Conservation (phyloP, 2,797 vertebrate genomes). For the Lutjanus campechanus region DNA sequence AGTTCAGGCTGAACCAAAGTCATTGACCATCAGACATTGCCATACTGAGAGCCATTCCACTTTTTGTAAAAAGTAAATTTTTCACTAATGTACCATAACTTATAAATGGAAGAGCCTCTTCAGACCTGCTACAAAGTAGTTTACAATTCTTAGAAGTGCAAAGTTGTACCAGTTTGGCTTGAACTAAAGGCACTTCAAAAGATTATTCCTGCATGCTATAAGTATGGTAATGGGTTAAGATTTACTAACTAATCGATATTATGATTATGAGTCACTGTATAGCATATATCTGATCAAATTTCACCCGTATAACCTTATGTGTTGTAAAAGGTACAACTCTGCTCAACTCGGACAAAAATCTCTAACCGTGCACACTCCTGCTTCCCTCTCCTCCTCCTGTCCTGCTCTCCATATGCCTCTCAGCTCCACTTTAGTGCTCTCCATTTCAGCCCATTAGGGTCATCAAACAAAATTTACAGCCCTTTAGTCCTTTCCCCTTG, state of each 20-base stretch:
- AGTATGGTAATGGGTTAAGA: neutral
- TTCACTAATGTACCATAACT: neutral
- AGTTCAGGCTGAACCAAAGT: neutral
- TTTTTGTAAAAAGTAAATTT: neutral
- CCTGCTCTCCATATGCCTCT: constrained; percentile 59
- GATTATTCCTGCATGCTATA: no score
- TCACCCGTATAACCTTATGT: neutral
- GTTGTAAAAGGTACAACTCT: neutral
- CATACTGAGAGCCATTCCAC: no score
- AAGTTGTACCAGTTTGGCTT: neutral
- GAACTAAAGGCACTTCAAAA: neutral
- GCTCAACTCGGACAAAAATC: neutral
- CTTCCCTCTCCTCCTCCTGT: constrained; percentile 9
- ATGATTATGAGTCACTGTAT: neutral
- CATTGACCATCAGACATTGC: neutral
- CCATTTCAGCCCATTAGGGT: constrained; percentile 56
- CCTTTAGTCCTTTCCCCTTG: constrained; percentile 33
- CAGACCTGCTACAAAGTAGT: neutral
- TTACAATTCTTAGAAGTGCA: neutral
- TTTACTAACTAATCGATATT: neutral
- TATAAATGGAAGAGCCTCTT: neutral
- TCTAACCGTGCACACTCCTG: neutral
- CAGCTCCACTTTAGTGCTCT: constrained; percentile 50
- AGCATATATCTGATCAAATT: neutral
- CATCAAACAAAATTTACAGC: constrained; percentile 70